Conservation (phyloP, 2,113 vertebrate genomes). For the Chloropsis hardwickii region DNA sequence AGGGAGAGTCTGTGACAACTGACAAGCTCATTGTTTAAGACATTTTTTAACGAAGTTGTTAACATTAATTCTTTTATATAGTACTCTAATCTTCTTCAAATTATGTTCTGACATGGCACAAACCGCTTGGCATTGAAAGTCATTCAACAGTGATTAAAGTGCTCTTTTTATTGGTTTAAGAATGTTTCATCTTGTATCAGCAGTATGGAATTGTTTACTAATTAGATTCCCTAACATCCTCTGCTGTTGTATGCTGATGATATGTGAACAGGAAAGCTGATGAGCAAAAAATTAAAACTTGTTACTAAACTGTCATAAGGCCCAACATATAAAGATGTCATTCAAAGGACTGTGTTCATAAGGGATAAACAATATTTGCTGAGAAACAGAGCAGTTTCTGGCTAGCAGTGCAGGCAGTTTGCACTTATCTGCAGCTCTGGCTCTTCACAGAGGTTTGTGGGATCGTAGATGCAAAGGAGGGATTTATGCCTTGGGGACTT, state of each 20-base stretch:
- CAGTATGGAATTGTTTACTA: conserved; percentile 65
- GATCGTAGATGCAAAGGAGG: neutral
- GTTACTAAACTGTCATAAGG: conserved; percentile 42
- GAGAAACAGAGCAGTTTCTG: neutral
- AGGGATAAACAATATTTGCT: conserved; percentile 19
- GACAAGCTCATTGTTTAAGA: conserved; percentile 50
- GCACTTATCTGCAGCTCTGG: neutral
- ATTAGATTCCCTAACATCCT: conserved; percentile 67
- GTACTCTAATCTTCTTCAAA: conserved; percentile 68
- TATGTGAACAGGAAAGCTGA: conserved; percentile 48
- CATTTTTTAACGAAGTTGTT: conserved; percentile 59
- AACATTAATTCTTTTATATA: conserved; percentile 61
- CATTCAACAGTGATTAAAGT: conserved; percentile 71
- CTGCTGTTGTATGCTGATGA: conserved; percentile 14
- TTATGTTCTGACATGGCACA: conserved; percentile 56
- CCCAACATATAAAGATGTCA: conserved; percentile 41
- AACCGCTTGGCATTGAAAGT: conserved; percentile 61
- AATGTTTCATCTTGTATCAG: conserved; percentile 70
- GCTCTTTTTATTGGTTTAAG: conserved; percentile 63
- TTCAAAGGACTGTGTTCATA: neutral
- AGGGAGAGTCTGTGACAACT: conserved; percentile 30
- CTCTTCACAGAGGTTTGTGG: neutral
- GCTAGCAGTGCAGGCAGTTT: neutral
- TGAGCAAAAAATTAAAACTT: conserved; percentile 53
- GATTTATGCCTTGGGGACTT: neutral